Evolutionary conservation across 2,888 invertebrate genomes (phyloP), one percentile per base, ranked within the genome.

Genomic region (Spodoptera exigua): DNA sequence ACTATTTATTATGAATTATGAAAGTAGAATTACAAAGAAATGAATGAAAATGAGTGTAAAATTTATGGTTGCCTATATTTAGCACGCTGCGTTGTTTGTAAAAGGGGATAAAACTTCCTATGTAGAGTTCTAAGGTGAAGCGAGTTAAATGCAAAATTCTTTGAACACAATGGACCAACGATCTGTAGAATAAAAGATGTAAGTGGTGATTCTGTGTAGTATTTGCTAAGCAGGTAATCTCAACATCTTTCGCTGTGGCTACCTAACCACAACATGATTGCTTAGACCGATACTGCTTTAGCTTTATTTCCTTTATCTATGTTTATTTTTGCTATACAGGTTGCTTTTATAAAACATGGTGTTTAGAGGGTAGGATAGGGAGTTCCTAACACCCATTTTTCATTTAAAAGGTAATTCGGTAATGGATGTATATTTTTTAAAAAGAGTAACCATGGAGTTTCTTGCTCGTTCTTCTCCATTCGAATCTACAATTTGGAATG

Each of bases 191-290:
- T 48, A 37, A 40, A 45, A 62, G 54, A 54, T 66, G 27, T 45
- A 45, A 49, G 27, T 27, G 32, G 18, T 68, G 68, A 63, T 63
- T 63, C 39, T 60, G 43, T 61, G 27, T 49, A 55, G 55, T 70
- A 64, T 70, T 66, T 66, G 46, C 49, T 55, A 32, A 63, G 64
- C 46, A 61, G 39, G 21, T 47, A 70, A 66, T 66, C 66, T 62
- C 18, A 39, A 21, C 64, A 66, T 66, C 66, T 63, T 21, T 4
- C 43, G 27, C 49, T 63, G 55, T 43, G 64, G 68, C 68, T 59
- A 68, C 48, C 48, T 62, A 34, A 62, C 53, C 45, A 12, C 70
- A 35, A 70, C 48, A 55, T 55, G 66, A 70, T 66, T 63, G 66
- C 37, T 63, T 36, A 47, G 45, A 64, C 43, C 17, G 64, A 54